Evolutionary conservation across 2,888 invertebrate species (phyloP), one percentile per base, ranked within the genome.

Genomic region (Morpho achilles): DNA sequence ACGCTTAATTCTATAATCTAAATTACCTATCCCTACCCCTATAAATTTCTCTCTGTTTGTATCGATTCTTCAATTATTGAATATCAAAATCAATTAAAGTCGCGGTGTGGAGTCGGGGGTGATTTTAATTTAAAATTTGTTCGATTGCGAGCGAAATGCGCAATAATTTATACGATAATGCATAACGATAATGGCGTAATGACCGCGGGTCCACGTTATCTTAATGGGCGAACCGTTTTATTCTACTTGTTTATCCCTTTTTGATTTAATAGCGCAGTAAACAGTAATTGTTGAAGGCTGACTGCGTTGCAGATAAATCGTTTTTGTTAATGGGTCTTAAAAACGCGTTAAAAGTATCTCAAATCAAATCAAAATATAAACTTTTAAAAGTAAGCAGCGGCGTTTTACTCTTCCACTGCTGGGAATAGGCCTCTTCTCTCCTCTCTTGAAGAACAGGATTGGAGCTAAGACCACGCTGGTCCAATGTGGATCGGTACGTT

Each of bases 161-260:
- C 39, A 53, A 53, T 47, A 46, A 53, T 53, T 53, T 53, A 53
- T 46, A 47, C 8, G 46, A 22, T 47, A 53, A 47, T 47, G 53
- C 46, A 46, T 41, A 53, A 46, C 46, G 53, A 40, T 53, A 47
- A 53, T 47, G 53, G 41, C 53, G 46, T 53, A 53, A 53, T 53
- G 53, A 53, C 53, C 53, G 53, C 46, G 53, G 53, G 46, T 53
- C 41, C 45, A 44, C 46, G 53, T 22, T 53, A 41, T 53, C 53
- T 53, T 53, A 53, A 53, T 53, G 53, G 53, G 8, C 39, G 46
- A 41, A 44, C 45, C 45, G 46, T 46, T 45, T 52, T 45, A 53
- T 46, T 53, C 8, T 23, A 46, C 53, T 53, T 53, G 53, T 53
- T 46, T 53, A 53, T 53, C 39, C 46, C 53, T 7, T 44, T 52